Percentiles rank a stretch among this genome's conserved stretches.
Evolutionary conservation across 2,797 vertebrate species (phyloP).

Genomic region (Erethizon dorsatum): DNA sequence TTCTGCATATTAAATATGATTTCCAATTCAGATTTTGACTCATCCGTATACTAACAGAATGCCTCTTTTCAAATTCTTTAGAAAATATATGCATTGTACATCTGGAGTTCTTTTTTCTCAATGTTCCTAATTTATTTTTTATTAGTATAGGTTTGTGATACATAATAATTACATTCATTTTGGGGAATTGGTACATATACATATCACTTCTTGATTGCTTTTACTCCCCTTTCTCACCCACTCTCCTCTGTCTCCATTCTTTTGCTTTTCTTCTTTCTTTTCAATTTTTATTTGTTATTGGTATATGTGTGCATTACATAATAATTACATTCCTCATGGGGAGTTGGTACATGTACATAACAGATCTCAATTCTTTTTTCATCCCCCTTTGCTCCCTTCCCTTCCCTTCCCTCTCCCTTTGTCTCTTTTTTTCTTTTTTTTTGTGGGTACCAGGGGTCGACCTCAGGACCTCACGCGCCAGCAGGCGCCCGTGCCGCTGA

Average conservation of each 20-base stretch:
- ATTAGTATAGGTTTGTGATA: neutral
- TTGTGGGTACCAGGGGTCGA: too few species aligned
- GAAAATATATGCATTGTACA: neutral
- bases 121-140: neutral
- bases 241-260: neutral
- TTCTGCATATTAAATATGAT: neutral
- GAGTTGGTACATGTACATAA: too few species aligned
- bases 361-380: neutral
- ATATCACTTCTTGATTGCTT: neutral
- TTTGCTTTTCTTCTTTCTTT: neutral
- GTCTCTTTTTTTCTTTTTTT: too few species aligned
- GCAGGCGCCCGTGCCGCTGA: too few species aligned
- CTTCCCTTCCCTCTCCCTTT: neutral
- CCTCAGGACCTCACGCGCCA: too few species aligned
- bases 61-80: neutral
- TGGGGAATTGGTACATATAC: neutral
- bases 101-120: neutral
- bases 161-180: neutral
- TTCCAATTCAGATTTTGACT: constrained; percentile 53
- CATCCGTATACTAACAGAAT: neutral
- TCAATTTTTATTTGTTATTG: neutral
- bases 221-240: neutral
- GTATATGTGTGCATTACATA: neutral
- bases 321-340: neutral
- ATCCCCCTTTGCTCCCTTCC: neutral